Evolutionary conservation across 2,888 invertebrate species (phyloP), one percentile per base, ranked within the genome.

Genomic region (Julus scandinavius): DNA sequence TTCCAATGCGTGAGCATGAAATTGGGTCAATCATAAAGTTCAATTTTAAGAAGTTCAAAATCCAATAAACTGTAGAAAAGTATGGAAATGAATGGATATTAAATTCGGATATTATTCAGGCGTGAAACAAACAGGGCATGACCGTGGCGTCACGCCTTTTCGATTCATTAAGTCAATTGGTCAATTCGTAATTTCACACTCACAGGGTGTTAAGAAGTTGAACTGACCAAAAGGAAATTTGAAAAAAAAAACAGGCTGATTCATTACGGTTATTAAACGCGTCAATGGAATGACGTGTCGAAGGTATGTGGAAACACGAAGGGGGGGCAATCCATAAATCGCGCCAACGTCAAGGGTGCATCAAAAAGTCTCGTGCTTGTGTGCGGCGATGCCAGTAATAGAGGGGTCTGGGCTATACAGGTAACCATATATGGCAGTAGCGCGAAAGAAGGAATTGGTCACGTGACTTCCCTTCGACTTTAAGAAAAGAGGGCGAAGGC

Each of bases 361-460:
- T 17, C 54, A 17, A 54, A 54, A 54, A 54, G 54, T 54, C 54
- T 17, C 49, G 9, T 49, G 6, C 13, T 11, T 54, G 13, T 9
- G n/a, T 2, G 54, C 15, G 54, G 54, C 54, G 54, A 54, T 54
- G 54, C 54, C 54, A 54, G 11, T 54, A 54, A 54, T 54, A 54
- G 54, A 54, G 54, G 54, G 29, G 54, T 54, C 54, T 54, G 11
- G 54, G 54, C 54, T 17, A 29, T 29, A 54, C 83, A 38, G 83
- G 38, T 83, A 83, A 83, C 83, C 83, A 15, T 83, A 83, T 83
- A 83, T 83, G 83, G 83, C 83, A 40, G 83, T 40, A 83, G n/a
- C 29, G 15, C 20, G 80, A 80, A 83, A n/a, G 20, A 83, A 17
- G 40, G 29, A 83, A 29, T 3, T 2, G 13, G 40, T 40, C 83